Evolutionary conservation across 2,797 vertebrate genomes (phyloP), one percentile per base, ranked within the genome.

Genomic region (Pangasius macronema): DNA sequence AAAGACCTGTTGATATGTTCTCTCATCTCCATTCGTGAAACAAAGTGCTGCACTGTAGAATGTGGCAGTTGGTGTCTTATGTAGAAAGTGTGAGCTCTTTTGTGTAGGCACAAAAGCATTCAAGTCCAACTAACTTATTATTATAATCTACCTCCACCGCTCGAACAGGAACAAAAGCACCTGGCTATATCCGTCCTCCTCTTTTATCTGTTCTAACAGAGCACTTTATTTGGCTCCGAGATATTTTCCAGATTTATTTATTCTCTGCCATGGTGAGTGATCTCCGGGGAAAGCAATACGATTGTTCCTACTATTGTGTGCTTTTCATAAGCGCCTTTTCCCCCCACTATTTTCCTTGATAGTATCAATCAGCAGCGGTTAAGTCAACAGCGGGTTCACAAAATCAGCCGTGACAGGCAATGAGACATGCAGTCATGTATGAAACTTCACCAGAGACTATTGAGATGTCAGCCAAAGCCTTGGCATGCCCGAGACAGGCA

Each of bases 241-340:
- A 82, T 86, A 53, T 88, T 89, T 87, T 83, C 1, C 33, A 51
- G 16, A 83, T 90, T 87, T 90, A 87, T 91, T 87, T 89, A 89
- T 89, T 87, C 70, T 68, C 82, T 10, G 39, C 83, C 70, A 86
- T 80, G 85, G 76, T 82, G 72, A 46, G 79, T 75, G 85, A 89
- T 90, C 82, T 86, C 39, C 0, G 24, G 49, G 73, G 82, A 88
- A 88, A 86, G 87, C 81, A 83, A 63, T 63, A 68, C 49, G 70
- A 75, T 87, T 83, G 85, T 88, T 86, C 55, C 68, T 82, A 85
- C 75, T 36, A 75, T 70, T 88, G 76, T 82, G 81, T 53, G 85
- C 46, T 46, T 70, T 86, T 84, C 81, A 85, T 57, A 76, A 70
- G 51, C 39, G 49, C 79, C 72, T 85, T 83, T 80, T 61, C 59